Base-by-base conservation (phyloP, 2,888 invertebrate genomes). In the Stegophylla sp. region DNA sequence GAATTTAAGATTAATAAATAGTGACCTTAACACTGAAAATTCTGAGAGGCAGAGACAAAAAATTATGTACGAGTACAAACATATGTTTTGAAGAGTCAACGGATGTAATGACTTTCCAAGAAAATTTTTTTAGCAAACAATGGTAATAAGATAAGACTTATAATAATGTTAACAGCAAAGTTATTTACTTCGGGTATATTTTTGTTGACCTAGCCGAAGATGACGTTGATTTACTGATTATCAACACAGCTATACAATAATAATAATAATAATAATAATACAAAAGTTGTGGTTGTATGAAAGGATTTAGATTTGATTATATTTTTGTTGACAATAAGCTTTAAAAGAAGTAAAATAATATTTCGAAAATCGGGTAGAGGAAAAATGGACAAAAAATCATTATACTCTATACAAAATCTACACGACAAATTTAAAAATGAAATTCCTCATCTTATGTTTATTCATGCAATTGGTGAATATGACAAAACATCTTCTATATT, bases 241-340 rank as follows among this genome's bases (percentile, higher is more conserved):
- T 84, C 3, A 28, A 82, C 56, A 82, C 76, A 28, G 83, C 82
- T 26, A 56, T 81, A 17, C 79, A 61, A 51, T n/a, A n/a, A n/a
- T n/a, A n/a, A n/a, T n/a, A 82, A 72, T 28, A 26, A 20, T 15
- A 9, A 67, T 9, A 9, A 45, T 67, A 45, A 67, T 48, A 9
- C 9, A 5, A 5, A 67, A 67, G 67, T 67, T 5, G 83, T 83
- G 17, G 71, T 84, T 20, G 82, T 85, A 41, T 83, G 85, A 13
- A 82, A 84, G 72, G 84, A 84, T 61, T 82, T 84, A 17, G 85
- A 85, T 83, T 66, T 85, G 15, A 81, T 85, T 20, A 84, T 85
- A n/a, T 82, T 85, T 17, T 34, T 61, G 1, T 48, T 67, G 3
- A 67, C 48, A 67, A 17, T 67, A 48, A 48, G 26, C n/a, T 10